A percentile compares a stretch with the other conserved stretches of the same genome.
phyloP scores from a whole-genome alignment of 2,797 vertebrate species.

The Notamacropus eugenii region DNA sequence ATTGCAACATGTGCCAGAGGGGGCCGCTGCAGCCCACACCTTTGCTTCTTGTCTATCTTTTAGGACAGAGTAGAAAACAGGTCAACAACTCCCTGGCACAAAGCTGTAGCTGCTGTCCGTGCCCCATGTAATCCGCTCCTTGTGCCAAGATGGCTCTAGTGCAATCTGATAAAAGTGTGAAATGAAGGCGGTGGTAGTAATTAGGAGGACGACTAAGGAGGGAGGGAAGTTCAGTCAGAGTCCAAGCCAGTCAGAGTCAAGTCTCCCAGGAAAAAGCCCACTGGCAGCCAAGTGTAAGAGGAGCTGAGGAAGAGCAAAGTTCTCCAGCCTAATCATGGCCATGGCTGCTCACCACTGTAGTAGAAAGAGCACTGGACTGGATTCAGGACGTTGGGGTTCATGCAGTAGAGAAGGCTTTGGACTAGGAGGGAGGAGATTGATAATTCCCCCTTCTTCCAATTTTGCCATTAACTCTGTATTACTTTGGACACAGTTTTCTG shows the following conservation, averaged over 20 bases:
- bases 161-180: background rate
- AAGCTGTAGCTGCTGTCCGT: background rate
- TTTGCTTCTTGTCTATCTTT: background rate
- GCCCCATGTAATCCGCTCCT: background rate
- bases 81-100: background rate
- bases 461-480: background rate
- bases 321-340: background rate
- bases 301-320: background rate
- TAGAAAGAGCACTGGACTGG: background rate
- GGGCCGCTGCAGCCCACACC: background rate
- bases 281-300: background rate
- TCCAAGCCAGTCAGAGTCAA: background rate
- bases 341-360: background rate
- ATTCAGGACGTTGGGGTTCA: background rate
- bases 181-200: background rate
- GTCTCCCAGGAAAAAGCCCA: background rate
- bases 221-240: background rate
- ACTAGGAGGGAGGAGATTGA: background rate
- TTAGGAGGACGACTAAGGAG: background rate
- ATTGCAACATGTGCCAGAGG: background rate
- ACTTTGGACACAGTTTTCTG: background rate
- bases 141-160: background rate
- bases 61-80: background rate
- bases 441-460: background rate
- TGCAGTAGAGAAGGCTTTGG: background rate